Base-by-base conservation (phyloP, 1,140 invertebrate genomes). In the Magallana gigas region DNA sequence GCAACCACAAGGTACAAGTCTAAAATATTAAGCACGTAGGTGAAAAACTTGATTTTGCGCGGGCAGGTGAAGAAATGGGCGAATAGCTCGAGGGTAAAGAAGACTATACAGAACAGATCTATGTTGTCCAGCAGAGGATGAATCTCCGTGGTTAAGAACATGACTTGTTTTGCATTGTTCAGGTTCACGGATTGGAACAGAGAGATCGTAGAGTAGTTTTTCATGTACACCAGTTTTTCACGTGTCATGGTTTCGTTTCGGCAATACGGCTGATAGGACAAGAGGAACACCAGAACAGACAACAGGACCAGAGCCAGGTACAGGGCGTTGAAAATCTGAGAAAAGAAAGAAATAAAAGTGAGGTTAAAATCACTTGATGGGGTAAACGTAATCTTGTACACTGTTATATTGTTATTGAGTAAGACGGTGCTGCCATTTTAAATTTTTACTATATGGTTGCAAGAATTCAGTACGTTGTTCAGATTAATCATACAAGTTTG, bases 31-130 rank as follows among this genome's bases (percentile, higher is more conserved):
- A 88, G 18, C 23, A 68, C 60, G 29, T 83, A 76, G 7, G 58
- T 58, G 36, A 85, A 88, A 71, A 86, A 88, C 4, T 48, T 23
- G 8, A 48, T 36, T 36, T 84, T 88, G 7, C 9, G 57, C 9
- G 88, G 88, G 64, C 85, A 88, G 18, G 85, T 11, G 1, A 86
- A 6, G 64, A 88, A 88, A 57, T 86, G 88, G 5, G 84, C 48
- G 6, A 86, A 11, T n/a, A 83, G 57, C 36, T 88, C 88, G 1
- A 84, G 1, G 14, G 88, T 71, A 18, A 88, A 88, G 59, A 84
- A 88, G 48, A 83, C n/a, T 11, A 18, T 36, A 8, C 83, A 84
- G 14, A 62, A 14, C 14, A 84, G 12, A 36, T 86, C 82, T 12
- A 84, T 84, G 36, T 84, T 56, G 56, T 76, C 18, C 12, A 88